Evolutionary conservation across 2,113 vertebrate species (phyloP).

Genomic region (Oncorhynchus mykiss): DNA sequence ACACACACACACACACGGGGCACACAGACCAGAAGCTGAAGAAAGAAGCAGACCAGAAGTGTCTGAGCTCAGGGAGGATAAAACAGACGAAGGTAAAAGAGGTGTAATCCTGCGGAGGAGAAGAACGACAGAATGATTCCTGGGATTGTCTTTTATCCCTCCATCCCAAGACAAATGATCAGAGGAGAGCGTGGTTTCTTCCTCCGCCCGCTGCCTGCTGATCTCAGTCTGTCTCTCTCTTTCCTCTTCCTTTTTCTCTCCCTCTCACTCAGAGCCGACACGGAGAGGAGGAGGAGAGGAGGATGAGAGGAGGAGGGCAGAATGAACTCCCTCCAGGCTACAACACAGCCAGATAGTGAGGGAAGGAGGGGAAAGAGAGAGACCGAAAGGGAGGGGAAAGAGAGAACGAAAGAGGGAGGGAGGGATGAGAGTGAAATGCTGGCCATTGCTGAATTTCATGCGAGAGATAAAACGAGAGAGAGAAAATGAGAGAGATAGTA

Average conservation of each 20-base stretch:
- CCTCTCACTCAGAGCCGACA: conserved; percentile 13
- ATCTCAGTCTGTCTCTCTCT: conserved; percentile 52
- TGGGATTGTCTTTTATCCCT: conserved; percentile 66
- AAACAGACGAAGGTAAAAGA: conserved; percentile 59
- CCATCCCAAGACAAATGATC: conserved; percentile 73
- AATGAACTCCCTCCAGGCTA: conserved; percentile 75
- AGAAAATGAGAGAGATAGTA: conserved; percentile 62
- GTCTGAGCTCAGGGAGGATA: conserved; percentile 29
- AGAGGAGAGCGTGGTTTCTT: conserved; percentile 62
- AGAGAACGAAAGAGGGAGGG: conserved; percentile 16
- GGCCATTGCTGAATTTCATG: conserved; percentile 84
- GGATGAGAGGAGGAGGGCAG: conserved; percentile 62
- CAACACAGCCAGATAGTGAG: conserved; percentile 67
- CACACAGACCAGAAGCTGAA: conserved; percentile 36
- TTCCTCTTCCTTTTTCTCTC: conserved; percentile 25
- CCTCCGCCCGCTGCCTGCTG: conserved; percentile 52
- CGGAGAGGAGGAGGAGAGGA: conserved; percentile 27
- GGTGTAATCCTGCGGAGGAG: conserved; percentile 74
- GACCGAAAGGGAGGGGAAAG: conserved; percentile 29
- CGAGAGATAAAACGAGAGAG: conserved; percentile 73
- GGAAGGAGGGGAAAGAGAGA: conserved; percentile 33
- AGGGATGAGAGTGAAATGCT: conserved; percentile 55
- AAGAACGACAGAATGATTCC: conserved; percentile 46
- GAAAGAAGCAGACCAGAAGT: conserved; percentile 63
- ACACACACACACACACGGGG: conserved; percentile 39